Base-by-base conservation (phyloP, 2,888 invertebrate genomes). In the Trissonchulus sp. region DNA sequence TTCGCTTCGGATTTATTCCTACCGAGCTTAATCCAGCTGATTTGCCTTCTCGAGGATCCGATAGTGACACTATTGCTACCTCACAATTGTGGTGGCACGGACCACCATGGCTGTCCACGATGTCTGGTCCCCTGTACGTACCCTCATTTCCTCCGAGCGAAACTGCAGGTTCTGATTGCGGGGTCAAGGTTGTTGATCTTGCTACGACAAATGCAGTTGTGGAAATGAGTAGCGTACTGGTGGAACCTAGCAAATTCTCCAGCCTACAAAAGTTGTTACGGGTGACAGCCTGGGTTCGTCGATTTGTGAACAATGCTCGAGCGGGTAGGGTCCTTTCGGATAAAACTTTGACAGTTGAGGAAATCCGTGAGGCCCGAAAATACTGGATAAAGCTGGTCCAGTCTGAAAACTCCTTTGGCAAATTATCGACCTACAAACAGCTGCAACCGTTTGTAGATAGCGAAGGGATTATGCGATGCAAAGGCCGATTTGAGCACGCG, bases 61-160 rank as follows among this genome's bases (percentile, higher is more conserved):
- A 74, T 23, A 74, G 77, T 1, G 31, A 63, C 0, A 74, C 77
- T 33, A 71, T 79, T 15, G 8, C 63, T 8, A 38, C 73, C 1
- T 35, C 72, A 28, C 18, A 68, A 1, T 33, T 78, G 0, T 82
- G 81, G 81, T 80, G 79, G 78, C 34, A 75, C 2, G 81, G 81
- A 18, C 81, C 82, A 3, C 0, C 34, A 30, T 81, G 80, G 77
- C 75, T 80, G 2, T 8, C 28, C 28, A 65, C 34, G 65, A 65
- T 65, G 65, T n/a, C n/a, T n/a, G n/a, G n/a, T n/a, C n/a, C n/a
- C n/a, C n/a, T n/a, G n/a, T n/a, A n/a, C n/a, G n/a, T n/a, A n/a
- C n/a, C n/a, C n/a, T n/a, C n/a, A n/a, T n/a, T n/a, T n/a, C n/a
- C n/a, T n/a, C n/a, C n/a, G n/a, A n/a, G n/a, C n/a, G n/a, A n/a